Conservation (phyloP, 2,888 invertebrate genomes). For the Tigriopus californicus region DNA sequence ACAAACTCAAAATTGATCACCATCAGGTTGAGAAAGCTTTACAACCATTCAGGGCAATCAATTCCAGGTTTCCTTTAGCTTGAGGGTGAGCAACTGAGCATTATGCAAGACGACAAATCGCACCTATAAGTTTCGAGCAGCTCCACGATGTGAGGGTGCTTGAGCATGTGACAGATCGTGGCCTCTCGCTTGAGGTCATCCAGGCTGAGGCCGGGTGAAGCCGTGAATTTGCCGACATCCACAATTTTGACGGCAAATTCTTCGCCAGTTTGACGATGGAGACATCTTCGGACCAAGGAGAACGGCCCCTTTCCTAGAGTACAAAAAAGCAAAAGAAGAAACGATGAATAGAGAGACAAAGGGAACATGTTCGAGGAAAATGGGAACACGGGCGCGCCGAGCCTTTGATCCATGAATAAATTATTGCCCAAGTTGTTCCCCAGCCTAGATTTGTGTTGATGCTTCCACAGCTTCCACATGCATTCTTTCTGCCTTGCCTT, state of each 20-base stretch:
- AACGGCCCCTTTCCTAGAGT: conserved; percentile 50
- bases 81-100: not conserved
- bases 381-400: not conserved
- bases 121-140: conserved; percentile 83
- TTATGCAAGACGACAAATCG: not conserved
- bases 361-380: not conserved
- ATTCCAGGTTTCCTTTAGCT: not conserved
- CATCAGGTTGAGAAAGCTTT: not conserved
- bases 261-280: conserved; percentile 79
- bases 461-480: no score
- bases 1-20: no score
- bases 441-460: no score
- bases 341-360: conserved; percentile 9
- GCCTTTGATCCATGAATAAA: no score
- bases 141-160: conserved; percentile 96
- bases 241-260: conserved; percentile 97
- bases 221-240: conserved; percentile 90
- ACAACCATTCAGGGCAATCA: not conserved
- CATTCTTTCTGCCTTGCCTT: no score
- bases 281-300: conserved; percentile 83
- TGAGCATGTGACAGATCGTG: conserved; percentile 94
- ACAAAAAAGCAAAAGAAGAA: not conserved
- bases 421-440: no score
- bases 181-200: conserved; percentile 68
- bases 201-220: conserved; percentile 85